Evolutionary conservation across 2,797 vertebrate genomes (phyloP), one percentile per base, ranked within the genome.

Genomic region (Clamator glandarius): DNA sequence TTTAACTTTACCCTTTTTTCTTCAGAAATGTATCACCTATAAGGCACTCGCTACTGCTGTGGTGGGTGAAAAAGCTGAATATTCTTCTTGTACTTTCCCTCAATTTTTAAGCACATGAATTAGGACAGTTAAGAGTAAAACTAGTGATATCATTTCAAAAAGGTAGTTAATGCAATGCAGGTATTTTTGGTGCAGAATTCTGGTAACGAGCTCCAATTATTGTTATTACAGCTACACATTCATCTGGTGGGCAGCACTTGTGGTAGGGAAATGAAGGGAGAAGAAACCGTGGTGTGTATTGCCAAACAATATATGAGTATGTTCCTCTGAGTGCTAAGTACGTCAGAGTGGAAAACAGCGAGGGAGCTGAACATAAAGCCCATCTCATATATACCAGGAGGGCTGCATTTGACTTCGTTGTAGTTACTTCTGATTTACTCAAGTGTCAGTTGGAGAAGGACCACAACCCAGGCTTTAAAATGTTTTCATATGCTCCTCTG

Each of bases 401-500:
- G 41, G 41, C 70, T 91, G 63, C 88, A 11, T 79, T 79, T 88
- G 76, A 63, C 73, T 96, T 81, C 1, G 0, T 61, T 89, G 48
- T 25, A 84, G 55, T 87, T 93, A 84, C 54, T 89, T 87, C 90
- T 94, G 74, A 90, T 91, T 94, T 95, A 82, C 93, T 89, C 88
- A 90, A 88, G 50, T 92, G 80, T 92, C 90, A 93, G 77, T 39
- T 92, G 86, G 93, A 95, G 90, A 92, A 94, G 86, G 84, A 93
- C 92, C 90, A 95, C 68, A 94, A 84, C 75, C 90, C 74, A 62
- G 26, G 55, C 84, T 95, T 96, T 85, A 87, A 95, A 96, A 85
- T 96, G 79, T 93, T 97, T 97, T 97, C 83, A 59, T 93, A 92
- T 80, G 77, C 42, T 95, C 93, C 93, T 96, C 78, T 95, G 96